Conservation (phyloP, 92 coral and sea anemone genomes). For the Parazoanthus darwini region DNA sequence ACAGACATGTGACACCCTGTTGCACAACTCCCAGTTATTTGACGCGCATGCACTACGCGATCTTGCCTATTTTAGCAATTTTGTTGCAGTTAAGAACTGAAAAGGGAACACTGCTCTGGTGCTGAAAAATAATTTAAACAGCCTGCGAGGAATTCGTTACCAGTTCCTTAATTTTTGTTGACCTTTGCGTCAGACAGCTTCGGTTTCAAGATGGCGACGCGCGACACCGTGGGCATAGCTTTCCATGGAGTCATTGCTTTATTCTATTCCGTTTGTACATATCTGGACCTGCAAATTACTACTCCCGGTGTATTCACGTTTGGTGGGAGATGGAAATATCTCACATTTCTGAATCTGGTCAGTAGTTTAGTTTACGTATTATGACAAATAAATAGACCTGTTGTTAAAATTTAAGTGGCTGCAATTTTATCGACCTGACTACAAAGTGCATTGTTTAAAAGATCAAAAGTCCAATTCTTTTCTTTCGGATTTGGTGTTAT, state of each 20-base stretch:
- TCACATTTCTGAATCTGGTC: slow-evolving; percentile 52
- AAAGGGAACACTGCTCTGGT: not conserved
- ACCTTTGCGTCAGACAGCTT: not conserved
- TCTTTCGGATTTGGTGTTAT: too few relatives aligned
- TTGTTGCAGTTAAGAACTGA: not conserved
- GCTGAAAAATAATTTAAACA: not conserved
- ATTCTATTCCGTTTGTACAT: slow-evolving; percentile 3
- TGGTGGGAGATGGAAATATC: slow-evolving; percentile 11
- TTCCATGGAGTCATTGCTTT: slow-evolving; percentile 6
- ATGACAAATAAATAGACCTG: too few relatives aligned
- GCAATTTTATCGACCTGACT: too few relatives aligned
- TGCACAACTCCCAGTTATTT: slow-evolving; percentile 16
- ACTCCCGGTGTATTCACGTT: slow-evolving; percentile 1
- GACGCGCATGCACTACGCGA: not conserved
- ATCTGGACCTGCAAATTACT: slow-evolving; percentile 8
- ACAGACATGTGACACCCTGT: not conserved
- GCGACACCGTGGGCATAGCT: not conserved
- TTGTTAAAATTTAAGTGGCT: too few relatives aligned
- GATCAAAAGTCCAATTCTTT: too few relatives aligned
- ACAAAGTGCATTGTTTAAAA: too few relatives aligned
- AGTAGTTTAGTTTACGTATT: not conserved
- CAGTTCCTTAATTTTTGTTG: not conserved
- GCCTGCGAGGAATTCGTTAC: not conserved
- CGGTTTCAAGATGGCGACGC: slow-evolving; percentile 1
- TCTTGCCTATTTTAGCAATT: not conserved